Evolutionary conservation across 2,797 vertebrate genomes (phyloP), one percentile per base, ranked within the genome.

Genomic region (Atherinosoma microstoma): DNA sequence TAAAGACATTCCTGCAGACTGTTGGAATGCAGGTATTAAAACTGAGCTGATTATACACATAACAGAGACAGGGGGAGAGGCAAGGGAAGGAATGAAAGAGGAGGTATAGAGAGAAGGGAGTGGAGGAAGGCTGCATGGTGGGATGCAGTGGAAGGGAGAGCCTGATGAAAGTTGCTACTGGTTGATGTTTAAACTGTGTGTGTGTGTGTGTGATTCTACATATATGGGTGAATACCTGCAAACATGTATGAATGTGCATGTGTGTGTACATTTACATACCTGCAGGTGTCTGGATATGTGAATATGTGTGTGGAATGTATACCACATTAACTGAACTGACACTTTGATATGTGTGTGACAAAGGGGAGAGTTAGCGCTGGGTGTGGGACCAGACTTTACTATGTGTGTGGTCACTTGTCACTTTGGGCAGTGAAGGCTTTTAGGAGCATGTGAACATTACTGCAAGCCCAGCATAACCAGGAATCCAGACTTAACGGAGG

Each of bases 1-100:
- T 95, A 92, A 85, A 91, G 83, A 90, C 87, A 94, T 95, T 94
- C 93, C 91, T 91, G 70, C 49, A 51, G 91, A 81, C 89, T 88
- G 84, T 90, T 87, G 94, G 94, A 94, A 95, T 95, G 92, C 91
- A 94, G 90, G 93, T 94, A 93, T 94, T 94, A 94, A 91, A 90
- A 74, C 75, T 61, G 88, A 86, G 75, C 81, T 87, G 89, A 93
- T 92, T 93, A 91, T 80, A 88, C 90, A 81, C 86, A 83, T 35
- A 24, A 58, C 79, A 76, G 56, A 77, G 73, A 67, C 67, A 76
- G 73, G 62, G 62, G 76, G 64, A 36, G 38, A 68, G 53, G 36
- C 32, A 58, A 59, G 42, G 68, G 38, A 68, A 68, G 64, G 58
- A 65, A 73, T 62, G 45, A 63, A 61, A 67, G 62, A 74, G 69